Percentiles rank a stretch among this genome's conserved stretches.
phyloP scores from a whole-genome alignment of 1,140 invertebrate species.

The Sarcophaga peregrina region DNA sequence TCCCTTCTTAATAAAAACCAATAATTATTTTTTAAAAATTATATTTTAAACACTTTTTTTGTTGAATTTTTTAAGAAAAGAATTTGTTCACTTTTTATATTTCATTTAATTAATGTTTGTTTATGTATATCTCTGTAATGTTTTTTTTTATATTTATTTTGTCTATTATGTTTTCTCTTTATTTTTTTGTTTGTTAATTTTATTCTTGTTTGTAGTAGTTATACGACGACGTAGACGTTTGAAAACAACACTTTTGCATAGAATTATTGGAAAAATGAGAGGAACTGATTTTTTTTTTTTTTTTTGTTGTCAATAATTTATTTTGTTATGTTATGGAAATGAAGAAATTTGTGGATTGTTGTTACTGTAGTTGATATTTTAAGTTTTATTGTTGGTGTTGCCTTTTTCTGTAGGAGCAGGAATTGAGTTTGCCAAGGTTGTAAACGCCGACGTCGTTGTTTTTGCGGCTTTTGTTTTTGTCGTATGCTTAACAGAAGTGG shows the following conservation, averaged over 20 bases:
- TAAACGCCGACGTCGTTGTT: slow-evolving; percentile 59
- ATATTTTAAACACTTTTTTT: slow-evolving; percentile 11
- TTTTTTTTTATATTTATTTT: too few relatives aligned
- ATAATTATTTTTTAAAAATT: slow-evolving; percentile 8
- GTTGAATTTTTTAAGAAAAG: neutral
- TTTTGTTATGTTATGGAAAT: slow-evolving; percentile 1
- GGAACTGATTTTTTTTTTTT: slow-evolving; percentile 25
- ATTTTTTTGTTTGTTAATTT: neutral
- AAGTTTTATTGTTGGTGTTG: neutral
- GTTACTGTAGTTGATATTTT: slow-evolving; percentile 44
- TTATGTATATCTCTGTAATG: too few relatives aligned
- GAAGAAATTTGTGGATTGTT: slow-evolving; percentile 35
- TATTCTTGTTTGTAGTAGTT: neutral
- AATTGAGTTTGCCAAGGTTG: slow-evolving; percentile 51
- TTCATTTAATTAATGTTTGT: neutral
- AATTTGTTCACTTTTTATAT: neutral
- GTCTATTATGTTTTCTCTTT: too few relatives aligned
- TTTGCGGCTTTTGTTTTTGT: slow-evolving; percentile 48
- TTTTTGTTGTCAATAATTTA: slow-evolving; percentile 33
- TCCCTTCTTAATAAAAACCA: slow-evolving; percentile 26
- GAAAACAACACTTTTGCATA: neutral
- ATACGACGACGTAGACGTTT: slow-evolving; percentile 28
- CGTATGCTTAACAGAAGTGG: slow-evolving; percentile 27
- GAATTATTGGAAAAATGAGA: slow-evolving; percentile 12
- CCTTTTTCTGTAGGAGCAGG: slow-evolving; percentile 21